Base-by-base conservation (phyloP, 2,797 vertebrate genomes). In the Pelodytes ibericus region DNA sequence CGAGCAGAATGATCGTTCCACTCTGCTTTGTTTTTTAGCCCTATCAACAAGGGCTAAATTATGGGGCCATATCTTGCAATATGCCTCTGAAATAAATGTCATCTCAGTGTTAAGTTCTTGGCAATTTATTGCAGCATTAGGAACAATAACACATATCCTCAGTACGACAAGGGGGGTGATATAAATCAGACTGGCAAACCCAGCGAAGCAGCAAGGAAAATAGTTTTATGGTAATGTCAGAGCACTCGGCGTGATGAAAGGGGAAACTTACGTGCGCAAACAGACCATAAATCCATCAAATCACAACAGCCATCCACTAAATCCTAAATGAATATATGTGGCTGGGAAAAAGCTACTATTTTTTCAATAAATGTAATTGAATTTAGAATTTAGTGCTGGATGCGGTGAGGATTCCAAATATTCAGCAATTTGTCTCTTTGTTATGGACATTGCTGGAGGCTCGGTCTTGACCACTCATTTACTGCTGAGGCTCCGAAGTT, bases 41-140 rank as follows among this genome's bases (percentile, higher is more conserved):
- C 75, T 44, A 72, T 78, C 75, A 78, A 78, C 63, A 66, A 78
- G 75, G 62, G 75, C 75, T 78, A 78, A 78, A 78, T 78, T 72
- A 78, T 78, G 62, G 69, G 70, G 30, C 75, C 75, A 72, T 78
- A 78, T 78, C 75, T 67, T 72, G 70, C 75, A 78, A 78, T 78
- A 78, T 78, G 75, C 75, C 67, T 78, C 69, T 59, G 70, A 78
- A 78, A 78, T 72, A 78, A 78, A 78, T 78, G 75, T 72, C 75
- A 78, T 78, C 63, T 72, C 44, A 58, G 62, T 78, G 75, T 78
- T 66, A 78, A 72, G 70, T 78, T 72, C 26, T 30, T 26, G 56
- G 70, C 41, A 62, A 78, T 78, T 78, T 72, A 78, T 78, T 58
- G 70, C 75, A 61, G 75, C 62, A 78, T 78, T 78, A 78, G 69